Percentiles rank a stretch among this genome's conserved stretches.
Conservation (phyloP, 64 coral and sea anemone species). For the Trachythela sp. region DNA sequence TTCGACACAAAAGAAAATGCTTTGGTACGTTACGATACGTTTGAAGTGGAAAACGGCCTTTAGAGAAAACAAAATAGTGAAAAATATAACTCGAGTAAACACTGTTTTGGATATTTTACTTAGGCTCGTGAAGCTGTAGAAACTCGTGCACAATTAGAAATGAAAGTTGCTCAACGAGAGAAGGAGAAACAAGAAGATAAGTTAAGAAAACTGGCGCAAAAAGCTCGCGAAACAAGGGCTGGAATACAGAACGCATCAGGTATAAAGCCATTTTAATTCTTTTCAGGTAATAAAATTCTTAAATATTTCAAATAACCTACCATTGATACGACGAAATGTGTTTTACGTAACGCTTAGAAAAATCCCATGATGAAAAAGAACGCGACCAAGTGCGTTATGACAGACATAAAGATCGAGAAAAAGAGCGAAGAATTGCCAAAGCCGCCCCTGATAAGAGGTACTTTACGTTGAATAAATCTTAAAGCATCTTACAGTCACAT, state of each 20-base stretch:
- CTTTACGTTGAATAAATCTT: not conserved
- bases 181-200: slow-evolving; percentile 95
- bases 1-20: no score
- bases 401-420: slow-evolving; percentile 89
- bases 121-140: slow-evolving; percentile 91
- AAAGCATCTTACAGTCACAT: no score
- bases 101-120: no score
- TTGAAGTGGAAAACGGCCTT: no score
- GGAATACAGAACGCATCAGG: slow-evolving; percentile 63
- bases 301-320: no score
- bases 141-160: slow-evolving; percentile 82
- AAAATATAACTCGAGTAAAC: no score
- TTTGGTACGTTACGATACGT: no score
- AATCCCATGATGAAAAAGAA: slow-evolving; percentile 68
- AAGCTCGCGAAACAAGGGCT: slow-evolving; percentile 76
- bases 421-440: slow-evolving; percentile 83
- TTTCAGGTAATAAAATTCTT: no score
- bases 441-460: slow-evolving; percentile 91
- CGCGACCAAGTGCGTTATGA: slow-evolving; percentile 86
- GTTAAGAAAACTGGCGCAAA: slow-evolving; percentile 64
- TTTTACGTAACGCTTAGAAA: slow-evolving; percentile 37
- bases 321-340: no score
- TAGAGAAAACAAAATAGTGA: no score
- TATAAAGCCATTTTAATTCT: not conserved
- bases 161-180: slow-evolving; percentile 86